A percentile compares a stretch with the other conserved stretches of the same genome.
These are phyloP conservation scores for Myotis pilosus DNA, from an alignment of 2,797 vertebrate genomes.

Conservation along the genomic window DNA sequence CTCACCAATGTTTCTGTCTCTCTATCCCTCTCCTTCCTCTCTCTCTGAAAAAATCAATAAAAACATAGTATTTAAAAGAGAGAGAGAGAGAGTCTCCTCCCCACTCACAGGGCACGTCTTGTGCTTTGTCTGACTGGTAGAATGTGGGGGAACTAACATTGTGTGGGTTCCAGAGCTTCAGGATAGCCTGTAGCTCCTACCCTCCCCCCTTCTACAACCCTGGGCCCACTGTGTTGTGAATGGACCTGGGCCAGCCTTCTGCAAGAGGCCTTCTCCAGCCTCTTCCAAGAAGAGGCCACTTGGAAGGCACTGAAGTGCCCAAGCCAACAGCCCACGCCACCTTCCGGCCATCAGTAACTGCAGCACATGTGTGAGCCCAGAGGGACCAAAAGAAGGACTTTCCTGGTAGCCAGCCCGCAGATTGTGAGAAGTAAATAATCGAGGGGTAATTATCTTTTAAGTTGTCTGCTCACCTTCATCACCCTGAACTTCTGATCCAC, in stretches of 20 bases:
- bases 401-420: not conserved
- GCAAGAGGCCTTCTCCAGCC: too few species aligned
- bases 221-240: not conserved
- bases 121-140: not conserved
- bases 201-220: not conserved
- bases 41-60: not conserved
- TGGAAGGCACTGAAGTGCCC: not conserved
- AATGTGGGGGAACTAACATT: accelerated
- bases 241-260: not conserved
- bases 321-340: not conserved
- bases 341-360: not conserved
- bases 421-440: not conserved
- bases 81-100: not conserved
- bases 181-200: too few species aligned
- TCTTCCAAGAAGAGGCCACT: not conserved
- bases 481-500: not conserved
- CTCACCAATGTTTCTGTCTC: not conserved
- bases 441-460: not conserved
- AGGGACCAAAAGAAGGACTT: not conserved
- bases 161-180: not conserved
- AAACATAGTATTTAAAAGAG: not conserved
- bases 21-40: not conserved
- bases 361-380: not conserved
- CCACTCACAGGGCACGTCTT: not conserved
- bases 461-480: not conserved